phyloP scores from a whole-genome alignment of 2,113 vertebrate species.

The Hucho hucho region DNA sequence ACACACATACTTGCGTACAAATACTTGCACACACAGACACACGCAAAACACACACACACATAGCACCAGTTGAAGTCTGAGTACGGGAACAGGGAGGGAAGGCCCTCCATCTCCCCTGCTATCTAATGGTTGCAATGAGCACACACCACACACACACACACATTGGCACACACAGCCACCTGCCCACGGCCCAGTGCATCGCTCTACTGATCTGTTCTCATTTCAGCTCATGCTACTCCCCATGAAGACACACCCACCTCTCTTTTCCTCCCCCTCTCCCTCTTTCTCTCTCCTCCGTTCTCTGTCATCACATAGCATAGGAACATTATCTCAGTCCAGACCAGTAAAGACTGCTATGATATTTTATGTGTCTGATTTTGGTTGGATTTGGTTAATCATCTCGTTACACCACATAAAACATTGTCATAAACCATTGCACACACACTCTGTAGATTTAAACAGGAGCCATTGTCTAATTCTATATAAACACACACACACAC shows the following conservation, averaged over 20 bases:
- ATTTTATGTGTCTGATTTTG: not conserved
- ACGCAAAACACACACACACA: too few species aligned
- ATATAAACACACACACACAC: not conserved
- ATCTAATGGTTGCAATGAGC: too few species aligned
- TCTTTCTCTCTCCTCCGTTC: not conserved
- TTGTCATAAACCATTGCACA: too few species aligned
- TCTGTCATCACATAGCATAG: not conserved
- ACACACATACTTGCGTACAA: too few species aligned
- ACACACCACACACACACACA: too few species aligned
- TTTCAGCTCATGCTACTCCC: constrained; percentile 58
- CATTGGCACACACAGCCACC: constrained; percentile 68
- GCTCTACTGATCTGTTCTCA: constrained; percentile 60
- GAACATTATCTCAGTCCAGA: too few species aligned
- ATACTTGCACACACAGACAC: too few species aligned
- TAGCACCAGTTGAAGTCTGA: too few species aligned
- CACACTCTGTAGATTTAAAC: too few species aligned
- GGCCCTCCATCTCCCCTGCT: too few species aligned
- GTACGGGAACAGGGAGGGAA: too few species aligned
- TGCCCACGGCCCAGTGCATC: constrained; percentile 55
- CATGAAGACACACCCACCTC: constrained; percentile 35
- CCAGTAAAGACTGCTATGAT: too few species aligned
- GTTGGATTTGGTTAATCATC: not conserved
- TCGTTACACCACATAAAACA: not conserved
- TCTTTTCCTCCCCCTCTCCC: not conserved
- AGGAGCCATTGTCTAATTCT: not conserved